phyloP scores from a whole-genome alignment of 2,888 invertebrate genomes.

The Tenthredo notha region DNA sequence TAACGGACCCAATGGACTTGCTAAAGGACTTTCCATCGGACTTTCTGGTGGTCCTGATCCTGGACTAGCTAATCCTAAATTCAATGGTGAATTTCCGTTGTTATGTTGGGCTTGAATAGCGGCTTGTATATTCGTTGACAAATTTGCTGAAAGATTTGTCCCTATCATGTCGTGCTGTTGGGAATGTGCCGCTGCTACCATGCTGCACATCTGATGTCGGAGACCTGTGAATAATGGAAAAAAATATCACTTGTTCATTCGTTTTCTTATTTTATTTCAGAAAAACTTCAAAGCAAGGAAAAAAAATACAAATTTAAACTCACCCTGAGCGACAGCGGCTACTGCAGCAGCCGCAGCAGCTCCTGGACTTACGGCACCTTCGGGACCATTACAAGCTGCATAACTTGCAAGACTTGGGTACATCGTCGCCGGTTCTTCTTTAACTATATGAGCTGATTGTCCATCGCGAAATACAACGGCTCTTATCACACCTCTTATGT shows the following conservation, averaged over 20 bases:
- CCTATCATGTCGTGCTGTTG: constrained; percentile 79
- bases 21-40: constrained; percentile 82
- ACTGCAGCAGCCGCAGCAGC: constrained; percentile 92
- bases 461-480: constrained; percentile 95
- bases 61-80: constrained; percentile 80
- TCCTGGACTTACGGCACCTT: constrained; percentile 83
- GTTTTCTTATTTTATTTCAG: not conserved
- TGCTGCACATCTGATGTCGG: constrained; percentile 92
- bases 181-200: constrained; percentile 84
- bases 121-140: constrained; percentile 75
- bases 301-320: not conserved
- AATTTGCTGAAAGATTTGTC: constrained; percentile 79
- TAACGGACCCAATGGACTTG: constrained; percentile 83
- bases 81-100: constrained; percentile 74
- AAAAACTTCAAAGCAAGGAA: not conserved
- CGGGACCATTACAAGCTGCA: constrained; percentile 81
- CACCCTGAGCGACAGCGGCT: constrained; percentile 90
- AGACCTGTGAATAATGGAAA: constrained; percentile 78
- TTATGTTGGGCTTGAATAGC: constrained; percentile 79
- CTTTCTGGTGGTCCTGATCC: constrained; percentile 80
- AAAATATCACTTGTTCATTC: not conserved
- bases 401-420: constrained; percentile 76
- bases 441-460: constrained; percentile 80
- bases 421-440: constrained; percentile 75
- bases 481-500: constrained; percentile 94